phyloP scores from a whole-genome alignment of 1,140 invertebrate species.

The Magallana gigas region DNA sequence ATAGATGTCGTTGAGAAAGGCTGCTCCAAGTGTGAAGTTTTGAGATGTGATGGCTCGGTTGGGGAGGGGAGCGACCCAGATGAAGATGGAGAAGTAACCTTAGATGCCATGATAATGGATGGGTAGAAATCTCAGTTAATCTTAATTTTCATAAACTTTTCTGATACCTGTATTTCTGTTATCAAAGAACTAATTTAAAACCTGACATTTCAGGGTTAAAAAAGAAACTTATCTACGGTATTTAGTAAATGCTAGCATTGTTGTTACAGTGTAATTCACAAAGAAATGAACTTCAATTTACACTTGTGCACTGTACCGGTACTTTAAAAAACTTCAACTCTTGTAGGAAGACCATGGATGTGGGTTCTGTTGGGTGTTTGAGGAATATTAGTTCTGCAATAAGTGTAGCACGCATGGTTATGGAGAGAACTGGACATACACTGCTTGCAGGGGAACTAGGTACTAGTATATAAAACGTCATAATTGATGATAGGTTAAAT shows the following conservation, averaged over 20 bases:
- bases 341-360: slow-evolving; percentile 87
- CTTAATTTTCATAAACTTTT: no score
- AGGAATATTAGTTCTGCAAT: slow-evolving; percentile 92
- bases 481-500: no score
- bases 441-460: slow-evolving; percentile 90
- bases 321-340: no score
- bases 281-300: no score
- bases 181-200: no score
- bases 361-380: slow-evolving; percentile 93
- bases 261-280: background rate
- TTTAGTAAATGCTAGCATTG: background rate
- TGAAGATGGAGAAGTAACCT: slow-evolving; percentile 96
- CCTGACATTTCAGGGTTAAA: no score
- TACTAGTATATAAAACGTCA: slow-evolving; percentile 53
- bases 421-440: slow-evolving; percentile 95
- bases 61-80: slow-evolving; percentile 98
- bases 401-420: slow-evolving; percentile 92
- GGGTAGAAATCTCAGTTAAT: slow-evolving; percentile 80
- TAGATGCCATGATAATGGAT: slow-evolving; percentile 99
- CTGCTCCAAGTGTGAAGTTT: slow-evolving; percentile 89
- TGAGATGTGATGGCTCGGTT: slow-evolving; percentile 94
- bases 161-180: no score
- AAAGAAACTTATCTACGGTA: background rate
- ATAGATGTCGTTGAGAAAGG: slow-evolving; percentile 94
- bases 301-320: no score